Percentiles rank a stretch among this genome's conserved stretches.
phyloP scores from a whole-genome alignment of 2,797 vertebrate species.

The Sebastes hubbsi region DNA sequence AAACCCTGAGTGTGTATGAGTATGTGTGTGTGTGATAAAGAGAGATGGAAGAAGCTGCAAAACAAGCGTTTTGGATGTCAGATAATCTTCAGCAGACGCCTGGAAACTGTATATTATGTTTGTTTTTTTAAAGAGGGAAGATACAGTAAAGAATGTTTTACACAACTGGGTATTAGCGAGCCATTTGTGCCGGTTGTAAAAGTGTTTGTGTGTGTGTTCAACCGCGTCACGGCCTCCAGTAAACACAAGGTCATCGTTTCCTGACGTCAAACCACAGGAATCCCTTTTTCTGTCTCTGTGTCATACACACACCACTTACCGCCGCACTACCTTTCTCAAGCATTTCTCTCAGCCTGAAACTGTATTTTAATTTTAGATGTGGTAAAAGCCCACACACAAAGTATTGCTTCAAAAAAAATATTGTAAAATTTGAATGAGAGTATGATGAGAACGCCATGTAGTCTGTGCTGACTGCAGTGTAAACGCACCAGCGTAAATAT shows the following conservation, averaged over 20 bases:
- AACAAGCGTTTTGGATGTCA: slow-evolving; percentile 44
- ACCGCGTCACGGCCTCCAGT: not conserved
- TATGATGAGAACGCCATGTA: no score
- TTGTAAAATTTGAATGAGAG: not conserved
- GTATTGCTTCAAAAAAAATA: not conserved
- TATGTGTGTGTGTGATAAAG: not conserved
- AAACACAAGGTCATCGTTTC: slow-evolving; percentile 19
- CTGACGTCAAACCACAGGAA: slow-evolving; percentile 18
- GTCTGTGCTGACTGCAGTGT: no score
- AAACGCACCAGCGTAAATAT: no score
- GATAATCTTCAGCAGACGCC: slow-evolving; percentile 43
- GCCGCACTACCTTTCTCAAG: not conserved
- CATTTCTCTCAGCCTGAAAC: not conserved
- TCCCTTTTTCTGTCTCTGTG: not conserved
- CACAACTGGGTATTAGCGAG: not conserved
- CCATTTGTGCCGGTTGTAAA: not conserved
- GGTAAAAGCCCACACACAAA: not conserved
- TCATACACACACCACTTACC: not conserved
- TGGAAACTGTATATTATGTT: not conserved
- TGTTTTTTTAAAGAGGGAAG: slow-evolving; percentile 1
- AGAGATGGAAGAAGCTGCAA: slow-evolving; percentile 25
- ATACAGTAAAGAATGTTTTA: not conserved
- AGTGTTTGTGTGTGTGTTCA: not conserved
- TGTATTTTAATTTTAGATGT: not conserved
- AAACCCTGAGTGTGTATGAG: slow-evolving; percentile 8